Percentiles rank a stretch among this genome's conserved stretches.
These are phyloP conservation scores for Lutjanus campechanus DNA, from an alignment of 2,797 vertebrate species.

Conservation along the genomic window DNA sequence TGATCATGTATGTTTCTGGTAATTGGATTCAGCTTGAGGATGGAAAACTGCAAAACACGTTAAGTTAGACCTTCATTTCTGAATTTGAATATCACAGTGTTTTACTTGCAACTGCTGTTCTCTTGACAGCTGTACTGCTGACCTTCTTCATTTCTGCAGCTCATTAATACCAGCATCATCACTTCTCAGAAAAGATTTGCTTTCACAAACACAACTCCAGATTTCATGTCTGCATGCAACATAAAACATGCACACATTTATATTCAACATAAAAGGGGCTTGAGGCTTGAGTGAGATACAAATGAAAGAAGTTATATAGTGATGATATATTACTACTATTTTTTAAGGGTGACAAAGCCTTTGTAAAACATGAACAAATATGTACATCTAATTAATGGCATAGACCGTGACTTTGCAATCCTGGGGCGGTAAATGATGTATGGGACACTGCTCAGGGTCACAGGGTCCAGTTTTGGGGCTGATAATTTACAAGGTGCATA, in stretches of 20 bases:
- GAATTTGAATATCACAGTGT: conserved; percentile 29
- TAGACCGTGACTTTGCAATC: too few relatives aligned
- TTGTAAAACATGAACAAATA: too few relatives aligned
- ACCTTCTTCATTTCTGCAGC: conserved; percentile 1
- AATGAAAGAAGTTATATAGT: not conserved
- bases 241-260: not conserved
- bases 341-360: too few relatives aligned
- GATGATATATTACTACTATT: too few relatives aligned
- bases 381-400: too few relatives aligned
- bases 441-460: too few relatives aligned
- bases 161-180: conserved; percentile 31
- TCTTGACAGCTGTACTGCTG: conserved; percentile 21
- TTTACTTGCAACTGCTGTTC: conserved; percentile 9
- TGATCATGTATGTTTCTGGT: conserved; percentile 8
- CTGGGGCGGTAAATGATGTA: too few relatives aligned
- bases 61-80: not conserved
- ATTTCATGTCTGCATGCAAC: not conserved
- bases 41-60: not conserved
- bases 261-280: not conserved
- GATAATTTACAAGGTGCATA: too few relatives aligned
- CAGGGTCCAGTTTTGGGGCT: too few relatives aligned
- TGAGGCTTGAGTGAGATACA: too few relatives aligned
- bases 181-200: conserved; percentile 20
- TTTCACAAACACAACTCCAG: conserved; percentile 5
- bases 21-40: conserved; percentile 1